These are phyloP conservation scores for Amazona vittata DNA, from an alignment of 2,113 vertebrate genomes.

Conservation along the genomic window DNA sequence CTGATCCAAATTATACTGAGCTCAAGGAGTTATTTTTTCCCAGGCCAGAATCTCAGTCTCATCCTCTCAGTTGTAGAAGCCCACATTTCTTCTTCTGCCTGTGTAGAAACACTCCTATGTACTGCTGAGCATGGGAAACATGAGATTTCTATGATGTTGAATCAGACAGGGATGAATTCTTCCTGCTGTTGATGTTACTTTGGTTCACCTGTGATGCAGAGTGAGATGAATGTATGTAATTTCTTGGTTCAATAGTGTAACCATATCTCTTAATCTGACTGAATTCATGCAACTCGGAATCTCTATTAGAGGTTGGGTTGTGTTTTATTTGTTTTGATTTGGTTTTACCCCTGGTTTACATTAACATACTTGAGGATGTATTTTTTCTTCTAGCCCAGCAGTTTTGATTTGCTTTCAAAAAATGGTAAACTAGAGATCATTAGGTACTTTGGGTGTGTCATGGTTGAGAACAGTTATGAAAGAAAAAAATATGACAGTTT, in stretches of 20 bases:
- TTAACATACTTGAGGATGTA: neutral
- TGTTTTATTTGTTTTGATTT: neutral
- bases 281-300: neutral
- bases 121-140: neutral
- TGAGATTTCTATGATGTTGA: neutral
- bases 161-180: neutral
- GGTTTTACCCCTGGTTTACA: neutral
- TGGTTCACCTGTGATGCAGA: neutral
- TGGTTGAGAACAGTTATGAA: neutral
- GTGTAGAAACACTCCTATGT: fast-evolving
- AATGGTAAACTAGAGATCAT: neutral
- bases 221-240: neutral
- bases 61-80: neutral
- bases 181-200: neutral
- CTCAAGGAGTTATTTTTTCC: neutral
- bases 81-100: neutral
- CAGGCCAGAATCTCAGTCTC: neutral
- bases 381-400: neutral
- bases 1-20: neutral
- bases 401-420: neutral
- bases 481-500: neutral
- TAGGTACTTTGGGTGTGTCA: neutral
- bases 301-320: neutral
- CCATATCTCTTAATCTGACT: neutral
- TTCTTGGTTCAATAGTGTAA: neutral